Percentiles rank a stretch among this genome's conserved stretches.
These are phyloP conservation scores for Athene cunicularia DNA, from an alignment of 2,113 vertebrate species.

Conservation along the genomic window DNA sequence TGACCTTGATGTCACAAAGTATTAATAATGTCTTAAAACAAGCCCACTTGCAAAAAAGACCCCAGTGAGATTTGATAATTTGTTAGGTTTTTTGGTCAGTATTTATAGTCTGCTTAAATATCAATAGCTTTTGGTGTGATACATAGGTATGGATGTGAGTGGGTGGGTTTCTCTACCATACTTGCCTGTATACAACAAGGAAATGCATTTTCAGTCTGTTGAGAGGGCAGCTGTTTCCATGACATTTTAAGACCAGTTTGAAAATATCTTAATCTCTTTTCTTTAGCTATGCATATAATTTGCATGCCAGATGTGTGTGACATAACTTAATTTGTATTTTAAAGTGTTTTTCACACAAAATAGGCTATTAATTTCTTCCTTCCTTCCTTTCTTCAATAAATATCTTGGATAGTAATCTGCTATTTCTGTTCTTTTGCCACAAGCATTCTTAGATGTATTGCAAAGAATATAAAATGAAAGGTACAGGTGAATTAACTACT, in stretches of 20 bases:
- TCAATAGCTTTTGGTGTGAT: not conserved
- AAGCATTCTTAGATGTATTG: not conserved
- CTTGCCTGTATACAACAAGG: not conserved
- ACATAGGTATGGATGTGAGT: not conserved
- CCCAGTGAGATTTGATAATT: not conserved
- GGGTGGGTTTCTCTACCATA: not conserved
- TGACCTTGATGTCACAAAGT: not conserved
- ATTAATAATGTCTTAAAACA: not conserved
- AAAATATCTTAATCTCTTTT: not conserved
- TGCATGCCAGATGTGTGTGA: not conserved
- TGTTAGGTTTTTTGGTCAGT: not conserved
- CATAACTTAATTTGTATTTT: not conserved
- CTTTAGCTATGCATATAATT: not conserved
- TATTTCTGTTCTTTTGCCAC: not conserved
- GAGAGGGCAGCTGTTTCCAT: not conserved
- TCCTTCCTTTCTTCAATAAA: not conserved
- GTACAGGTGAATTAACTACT: not conserved
- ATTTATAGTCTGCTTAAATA: not conserved
- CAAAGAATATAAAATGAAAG: not conserved
- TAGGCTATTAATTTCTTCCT: not conserved
- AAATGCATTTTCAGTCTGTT: not conserved
- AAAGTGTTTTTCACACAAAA: not conserved
- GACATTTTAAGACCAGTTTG: not conserved
- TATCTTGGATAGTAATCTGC: not conserved
- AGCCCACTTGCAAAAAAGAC: not conserved